Evolutionary conservation across 2,113 vertebrate genomes (phyloP), one percentile per base, ranked within the genome.

Genomic region (human (Homo sapiens)): DNA sequence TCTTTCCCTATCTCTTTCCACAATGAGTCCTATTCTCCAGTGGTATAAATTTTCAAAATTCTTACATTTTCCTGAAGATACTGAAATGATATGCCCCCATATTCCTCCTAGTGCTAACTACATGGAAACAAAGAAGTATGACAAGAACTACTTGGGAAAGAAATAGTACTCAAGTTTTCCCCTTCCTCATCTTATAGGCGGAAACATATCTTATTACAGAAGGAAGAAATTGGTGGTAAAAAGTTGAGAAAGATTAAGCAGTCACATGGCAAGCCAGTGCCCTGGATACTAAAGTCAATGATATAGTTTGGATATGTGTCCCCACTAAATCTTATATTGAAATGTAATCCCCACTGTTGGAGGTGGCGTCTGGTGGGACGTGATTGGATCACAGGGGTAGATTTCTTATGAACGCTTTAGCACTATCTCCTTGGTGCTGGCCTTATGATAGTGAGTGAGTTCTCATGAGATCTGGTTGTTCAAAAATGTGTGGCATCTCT

Each of bases 11-110:
- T 75, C 4, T 86, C 1, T 86, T 8, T 30, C 4, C 16, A 70
- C 1, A 64, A 8, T 11, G 16, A 35, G 30, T 76, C 43, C 16
- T 85, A 0, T 70, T 66, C 32, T 45, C 35, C 45, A 85, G n/a
- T 81, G n/a, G 32, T 73, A 70, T 84, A 81, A 22, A 11, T 25
- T 57, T 81, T 92, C 52, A 76, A 43, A 93, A 43, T 80, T 90
- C 23, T 13, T 57, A 13, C 45, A 68, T 89, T 95, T 86, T 52
- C 4, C 8, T 92, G 23, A 96, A 85, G 6, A 35, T 83, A 79
- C 1, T 4, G 22, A 94, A 93, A 91, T 27, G 27, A 52, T 18
- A 25, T 20, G 0, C 9, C 2, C 0, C 38, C 66, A 52, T 66
- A 61, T 75, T 92, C 3, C 30, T 87, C 27, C 81, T 40, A 43